Evolutionary conservation across 2,888 invertebrate species (phyloP), one percentile per base, ranked within the genome.

Genomic region (Microctonus brassicae): DNA sequence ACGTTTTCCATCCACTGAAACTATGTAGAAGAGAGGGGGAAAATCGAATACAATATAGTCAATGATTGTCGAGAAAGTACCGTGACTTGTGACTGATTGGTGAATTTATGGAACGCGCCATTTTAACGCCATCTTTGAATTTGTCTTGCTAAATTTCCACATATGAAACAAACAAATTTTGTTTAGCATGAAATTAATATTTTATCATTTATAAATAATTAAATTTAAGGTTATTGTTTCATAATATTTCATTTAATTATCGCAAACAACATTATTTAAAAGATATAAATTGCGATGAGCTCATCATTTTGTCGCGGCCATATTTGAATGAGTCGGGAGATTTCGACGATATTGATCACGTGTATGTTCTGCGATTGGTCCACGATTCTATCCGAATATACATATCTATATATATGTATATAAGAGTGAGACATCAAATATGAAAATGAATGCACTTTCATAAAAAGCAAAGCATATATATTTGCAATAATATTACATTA

Each of bases 311-410:
- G 29, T 13, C 60, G 70, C 53, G 77, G 79, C 80, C 83, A 81
- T 81, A 66, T 77, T 76, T 75, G 75, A 74, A 80, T 82, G 82
- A 83, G 62, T 79, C 62, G 82, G n/a, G 62, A 62, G n/a, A 63
- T 52, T 29, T 17, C 10, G n/a, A 17, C n/a, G n/a, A n/a, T n/a
- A n/a, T n/a, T n/a, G n/a, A 24, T 67, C 79, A 79, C 75, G 70
- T 77, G 74, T 47, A 47, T 52, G 52, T 60, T 26, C 42, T 24
- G 20, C 29, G 29, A 64, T 52, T 52, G 58, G 65, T 20, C 36
- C 55, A 65, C 53, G 36, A 55, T 11, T 20, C 11, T 62, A 7
- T 10, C 6, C 2, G 1, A 13, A 29, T 13, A 29, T 11, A 4
- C 17, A 47, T 47, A 9, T 9, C 4, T 17, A 47, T 7, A 17